phyloP scores from a whole-genome alignment of 2,888 invertebrate species.

The Aphidius colemani region DNA sequence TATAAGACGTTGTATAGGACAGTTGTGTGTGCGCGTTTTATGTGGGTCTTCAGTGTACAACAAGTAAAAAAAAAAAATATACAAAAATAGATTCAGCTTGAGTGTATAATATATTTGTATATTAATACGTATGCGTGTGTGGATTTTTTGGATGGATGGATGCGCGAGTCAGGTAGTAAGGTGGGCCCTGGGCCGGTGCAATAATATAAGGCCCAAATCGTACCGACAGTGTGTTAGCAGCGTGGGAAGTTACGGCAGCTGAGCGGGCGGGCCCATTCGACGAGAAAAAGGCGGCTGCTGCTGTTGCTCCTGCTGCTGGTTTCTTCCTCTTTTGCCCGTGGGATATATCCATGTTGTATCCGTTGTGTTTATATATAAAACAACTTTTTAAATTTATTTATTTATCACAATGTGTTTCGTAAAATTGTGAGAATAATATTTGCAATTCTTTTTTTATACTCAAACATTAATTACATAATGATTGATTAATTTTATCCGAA shows the following conservation, averaged over 20 bases:
- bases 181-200: slow-evolving; percentile 38
- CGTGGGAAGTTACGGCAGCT: slow-evolving; percentile 60
- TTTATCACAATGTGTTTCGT: too few species aligned
- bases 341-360: slow-evolving; percentile 2
- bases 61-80: too few species aligned
- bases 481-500: too few species aligned
- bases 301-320: background rate
- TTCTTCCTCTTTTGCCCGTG: slow-evolving; percentile 22
- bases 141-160: too few species aligned
- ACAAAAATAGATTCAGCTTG: too few species aligned
- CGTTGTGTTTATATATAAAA: background rate
- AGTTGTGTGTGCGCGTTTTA: background rate
- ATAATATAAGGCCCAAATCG: slow-evolving; percentile 37
- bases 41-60: too few species aligned
- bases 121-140: background rate
- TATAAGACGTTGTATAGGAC: slow-evolving; percentile 4
- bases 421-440: too few species aligned
- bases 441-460: background rate
- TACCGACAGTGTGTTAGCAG: slow-evolving; percentile 42
- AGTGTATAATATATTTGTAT: background rate
- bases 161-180: slow-evolving; percentile 48
- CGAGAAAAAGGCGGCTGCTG: slow-evolving; percentile 26
- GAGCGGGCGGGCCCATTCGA: slow-evolving; percentile 35
- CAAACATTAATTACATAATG: too few species aligned
- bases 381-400: background rate